Evolutionary conservation across 92 coral and sea anemone genomes (phyloP).

Genomic region (Epizoanthus stellaris): DNA sequence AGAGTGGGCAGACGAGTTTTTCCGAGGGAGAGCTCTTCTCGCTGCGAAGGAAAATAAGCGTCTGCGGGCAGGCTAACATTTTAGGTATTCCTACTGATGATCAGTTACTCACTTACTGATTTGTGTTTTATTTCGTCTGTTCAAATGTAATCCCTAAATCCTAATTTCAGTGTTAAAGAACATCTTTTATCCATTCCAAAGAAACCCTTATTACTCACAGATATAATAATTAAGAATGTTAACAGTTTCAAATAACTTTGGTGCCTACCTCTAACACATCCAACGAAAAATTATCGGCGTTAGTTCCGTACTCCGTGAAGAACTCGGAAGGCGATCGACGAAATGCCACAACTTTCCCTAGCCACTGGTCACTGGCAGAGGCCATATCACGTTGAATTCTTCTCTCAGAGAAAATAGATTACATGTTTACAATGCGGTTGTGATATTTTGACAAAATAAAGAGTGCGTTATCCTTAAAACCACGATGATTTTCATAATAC

Average conservation of each 20-base stretch:
- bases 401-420: not conserved
- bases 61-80: too few species aligned
- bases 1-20: too few species aligned
- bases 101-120: too few species aligned
- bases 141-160: too few species aligned
- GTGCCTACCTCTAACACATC: conserved; percentile 83
- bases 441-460: not conserved
- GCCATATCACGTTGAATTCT: conserved; percentile 1
- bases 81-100: too few species aligned
- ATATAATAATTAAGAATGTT: not conserved
- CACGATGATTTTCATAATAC: not conserved
- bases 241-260: not conserved
- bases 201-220: too few species aligned
- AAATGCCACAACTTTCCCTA: conserved; percentile 51
- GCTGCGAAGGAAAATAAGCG: too few species aligned
- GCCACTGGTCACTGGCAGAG: conserved; percentile 52
- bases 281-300: conserved; percentile 73
- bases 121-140: too few species aligned
- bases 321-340: conserved; percentile 59
- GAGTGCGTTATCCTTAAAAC: not conserved
- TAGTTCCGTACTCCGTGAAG: conserved; percentile 49
- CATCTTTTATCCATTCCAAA: not conserved
- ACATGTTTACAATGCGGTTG: not conserved
- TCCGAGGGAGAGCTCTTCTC: too few species aligned
- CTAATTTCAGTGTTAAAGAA: too few species aligned